Percentiles rank a stretch among this genome's conserved stretches.
Evolutionary conservation across 2,888 invertebrate species (phyloP).

Genomic region (Phalangium opilio): DNA sequence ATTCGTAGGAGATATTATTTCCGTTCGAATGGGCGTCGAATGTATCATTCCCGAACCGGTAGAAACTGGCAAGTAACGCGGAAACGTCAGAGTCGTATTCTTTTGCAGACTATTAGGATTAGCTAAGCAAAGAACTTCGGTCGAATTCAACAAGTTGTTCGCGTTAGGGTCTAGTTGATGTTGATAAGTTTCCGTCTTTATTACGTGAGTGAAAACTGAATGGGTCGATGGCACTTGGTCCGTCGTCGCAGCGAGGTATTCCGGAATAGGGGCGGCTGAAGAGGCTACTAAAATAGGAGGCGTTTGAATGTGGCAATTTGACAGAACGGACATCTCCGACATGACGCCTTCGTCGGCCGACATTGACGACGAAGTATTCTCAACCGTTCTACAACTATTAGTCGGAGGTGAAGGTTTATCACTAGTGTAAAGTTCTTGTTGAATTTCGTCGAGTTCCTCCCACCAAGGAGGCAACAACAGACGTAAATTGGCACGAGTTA

Average conservation of each 20-base stretch:
- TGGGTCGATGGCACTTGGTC: too few relatives aligned
- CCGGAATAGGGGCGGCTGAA: not conserved
- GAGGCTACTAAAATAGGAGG: not conserved
- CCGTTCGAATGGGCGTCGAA: not conserved
- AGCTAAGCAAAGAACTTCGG: not conserved
- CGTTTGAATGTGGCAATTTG: not conserved
- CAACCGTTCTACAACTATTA: too few relatives aligned
- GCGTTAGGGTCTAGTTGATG: not conserved
- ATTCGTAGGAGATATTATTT: too few relatives aligned
- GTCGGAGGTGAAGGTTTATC: not conserved
- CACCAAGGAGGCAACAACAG: slow-evolving; percentile 89
- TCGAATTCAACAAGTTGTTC: not conserved
- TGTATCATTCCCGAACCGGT: not conserved
- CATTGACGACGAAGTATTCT: too few relatives aligned
- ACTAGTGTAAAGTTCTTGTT: not conserved
- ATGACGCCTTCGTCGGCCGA: not conserved
- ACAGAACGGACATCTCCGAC: not conserved
- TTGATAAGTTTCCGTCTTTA: not conserved
- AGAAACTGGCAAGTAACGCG: slow-evolving; percentile 41
- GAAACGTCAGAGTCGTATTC: not conserved
- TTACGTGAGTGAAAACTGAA: too few relatives aligned
- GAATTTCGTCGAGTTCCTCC: slow-evolving; percentile 58
- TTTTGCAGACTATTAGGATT: not conserved
- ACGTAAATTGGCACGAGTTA: slow-evolving; percentile 76
- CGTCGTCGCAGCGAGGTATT: too few relatives aligned